Evolutionary conservation across 2,888 invertebrate species (phyloP).

Genomic region (Lepidochitona cinerea): DNA sequence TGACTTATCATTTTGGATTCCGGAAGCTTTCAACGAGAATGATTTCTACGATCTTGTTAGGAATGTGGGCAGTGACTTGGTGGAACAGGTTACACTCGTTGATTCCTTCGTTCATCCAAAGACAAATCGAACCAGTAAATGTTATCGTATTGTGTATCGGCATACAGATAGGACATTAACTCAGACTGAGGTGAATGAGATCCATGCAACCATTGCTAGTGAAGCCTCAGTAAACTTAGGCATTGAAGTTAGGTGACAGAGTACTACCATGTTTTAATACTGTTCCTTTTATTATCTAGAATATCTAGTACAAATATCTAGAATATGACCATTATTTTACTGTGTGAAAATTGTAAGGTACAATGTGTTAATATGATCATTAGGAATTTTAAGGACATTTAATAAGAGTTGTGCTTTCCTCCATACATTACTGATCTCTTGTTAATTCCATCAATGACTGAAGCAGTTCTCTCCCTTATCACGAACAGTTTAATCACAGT

Average conservation of each 20-base stretch:
- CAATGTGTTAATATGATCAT: not conserved
- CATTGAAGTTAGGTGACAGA: slow-evolving; percentile 71
- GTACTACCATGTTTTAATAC: no score
- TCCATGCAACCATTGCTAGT: slow-evolving; percentile 84
- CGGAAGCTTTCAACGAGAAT: slow-evolving; percentile 72
- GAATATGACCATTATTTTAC: no score
- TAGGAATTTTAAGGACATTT: no score
- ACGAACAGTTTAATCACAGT: no score
- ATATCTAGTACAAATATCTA: no score
- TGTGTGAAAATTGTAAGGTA: not conserved
- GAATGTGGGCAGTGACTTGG: slow-evolving; percentile 88
- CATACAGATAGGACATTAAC: slow-evolving; percentile 92
- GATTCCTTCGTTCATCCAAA: slow-evolving; percentile 92
- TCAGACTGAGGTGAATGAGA: slow-evolving; percentile 86
- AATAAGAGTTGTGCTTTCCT: no score
- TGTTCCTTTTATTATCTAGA: no score
- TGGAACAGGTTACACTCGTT: slow-evolving; percentile 90
- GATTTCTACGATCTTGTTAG: slow-evolving; percentile 89
- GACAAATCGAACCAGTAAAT: slow-evolving; percentile 85
- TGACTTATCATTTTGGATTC: slow-evolving; percentile 98
- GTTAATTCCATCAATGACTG: no score
- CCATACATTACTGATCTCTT: no score
- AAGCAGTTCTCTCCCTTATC: no score
- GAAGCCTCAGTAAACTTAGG: slow-evolving; percentile 73
- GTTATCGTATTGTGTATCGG: slow-evolving; percentile 92